Percentiles rank a stretch among this genome's conserved stretches.
phyloP scores from a whole-genome alignment of 2,888 invertebrate species.

The Pegoplata infirma region DNA sequence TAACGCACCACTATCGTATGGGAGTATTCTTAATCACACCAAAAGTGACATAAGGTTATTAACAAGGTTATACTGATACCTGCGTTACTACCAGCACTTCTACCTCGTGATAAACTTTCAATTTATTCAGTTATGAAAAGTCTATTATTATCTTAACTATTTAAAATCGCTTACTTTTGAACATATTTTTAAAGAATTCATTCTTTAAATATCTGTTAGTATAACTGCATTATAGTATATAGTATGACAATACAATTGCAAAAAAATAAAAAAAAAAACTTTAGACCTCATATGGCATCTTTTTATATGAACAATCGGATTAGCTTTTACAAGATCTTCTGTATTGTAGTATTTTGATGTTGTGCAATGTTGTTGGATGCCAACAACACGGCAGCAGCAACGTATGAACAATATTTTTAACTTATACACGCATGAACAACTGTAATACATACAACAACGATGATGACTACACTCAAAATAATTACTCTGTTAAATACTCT shows the following conservation, averaged over 20 bases:
- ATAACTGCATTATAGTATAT: background rate
- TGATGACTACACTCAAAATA: background rate
- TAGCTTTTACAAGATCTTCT: conserved; percentile 40
- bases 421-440: background rate
- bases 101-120: too few species aligned
- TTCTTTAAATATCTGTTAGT: background rate
- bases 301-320: conserved; percentile 42
- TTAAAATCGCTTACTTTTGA: too few species aligned
- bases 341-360: background rate
- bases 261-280: too few species aligned
- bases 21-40: too few species aligned
- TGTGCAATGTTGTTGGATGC: background rate
- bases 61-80: too few species aligned
- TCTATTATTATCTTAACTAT: too few species aligned
- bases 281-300: conserved; percentile 24
- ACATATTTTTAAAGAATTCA: background rate
- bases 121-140: too few species aligned
- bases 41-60: too few species aligned
- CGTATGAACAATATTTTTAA: background rate
- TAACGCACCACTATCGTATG: too few species aligned
- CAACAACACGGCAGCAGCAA: background rate
- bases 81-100: too few species aligned
- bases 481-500: background rate
- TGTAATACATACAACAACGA: conserved; percentile 4
- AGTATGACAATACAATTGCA: background rate